Evolutionary conservation across 1,140 invertebrate genomes (phyloP).

Genomic region (Sarcophaga bullata): DNA sequence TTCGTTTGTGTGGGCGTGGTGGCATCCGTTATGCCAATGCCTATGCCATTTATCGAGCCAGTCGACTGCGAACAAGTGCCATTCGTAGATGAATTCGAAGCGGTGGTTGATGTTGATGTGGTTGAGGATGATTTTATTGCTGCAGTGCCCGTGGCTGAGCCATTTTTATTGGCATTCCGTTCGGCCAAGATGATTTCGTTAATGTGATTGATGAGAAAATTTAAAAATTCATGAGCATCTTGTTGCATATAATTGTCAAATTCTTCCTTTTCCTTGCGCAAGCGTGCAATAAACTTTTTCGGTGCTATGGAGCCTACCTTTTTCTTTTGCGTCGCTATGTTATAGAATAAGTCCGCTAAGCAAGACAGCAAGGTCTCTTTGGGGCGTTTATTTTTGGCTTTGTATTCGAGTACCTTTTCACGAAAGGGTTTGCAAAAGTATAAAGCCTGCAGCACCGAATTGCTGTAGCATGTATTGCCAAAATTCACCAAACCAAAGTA

Average conservation of each 20-base stretch:
- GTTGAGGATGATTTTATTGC: constrained; percentile 40
- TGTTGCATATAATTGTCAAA: constrained; percentile 99
- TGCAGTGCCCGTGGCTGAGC: constrained; percentile 57
- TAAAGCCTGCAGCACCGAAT: constrained; percentile 98
- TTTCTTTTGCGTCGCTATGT: constrained; percentile 99
- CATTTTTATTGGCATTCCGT: constrained; percentile 75
- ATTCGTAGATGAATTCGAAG: constrained; percentile 57
- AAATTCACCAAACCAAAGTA: constrained; percentile 99
- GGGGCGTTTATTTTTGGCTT: constrained; percentile 95
- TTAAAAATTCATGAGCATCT: constrained; percentile 99
- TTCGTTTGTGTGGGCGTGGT: constrained; percentile 47
- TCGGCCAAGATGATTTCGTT: constrained; percentile 93
- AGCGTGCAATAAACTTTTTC: constrained; percentile 98
- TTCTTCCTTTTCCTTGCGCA: constrained; percentile 99
- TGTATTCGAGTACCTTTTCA: constrained; percentile 98
- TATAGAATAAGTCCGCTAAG: constrained; percentile 98
- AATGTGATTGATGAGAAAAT: constrained; percentile 97
- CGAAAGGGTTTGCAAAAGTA: constrained; percentile 99
- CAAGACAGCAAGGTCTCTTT: constrained; percentile 98
- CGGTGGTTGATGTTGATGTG: constrained; percentile 45
- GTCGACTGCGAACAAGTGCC: constrained; percentile 67
- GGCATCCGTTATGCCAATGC: constrained; percentile 62
- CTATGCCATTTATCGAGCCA: constrained; percentile 56
- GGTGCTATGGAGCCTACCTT: constrained; percentile 99
- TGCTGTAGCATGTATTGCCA: constrained; percentile 99